Percentiles rank a stretch among this genome's conserved stretches.
Conservation (phyloP, 2,113 vertebrate species). For the Cardinalis cardinalis region DNA sequence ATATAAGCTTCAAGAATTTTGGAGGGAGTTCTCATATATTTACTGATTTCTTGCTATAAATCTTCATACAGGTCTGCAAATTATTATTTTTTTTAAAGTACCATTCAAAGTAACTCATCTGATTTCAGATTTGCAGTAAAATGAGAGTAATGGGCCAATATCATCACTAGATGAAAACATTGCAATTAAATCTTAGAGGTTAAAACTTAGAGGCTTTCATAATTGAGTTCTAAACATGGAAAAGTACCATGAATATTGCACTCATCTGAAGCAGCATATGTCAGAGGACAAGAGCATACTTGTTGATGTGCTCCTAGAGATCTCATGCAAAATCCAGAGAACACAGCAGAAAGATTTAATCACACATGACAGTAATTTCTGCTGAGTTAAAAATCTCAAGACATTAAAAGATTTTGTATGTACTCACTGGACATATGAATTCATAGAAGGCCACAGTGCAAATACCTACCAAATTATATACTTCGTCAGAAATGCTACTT, state of each 20-base stretch:
- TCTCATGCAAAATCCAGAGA: neutral
- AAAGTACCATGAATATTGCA: neutral
- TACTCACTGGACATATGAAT: neutral
- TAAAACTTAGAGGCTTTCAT: neutral
- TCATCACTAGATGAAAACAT: neutral
- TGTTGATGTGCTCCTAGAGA: neutral
- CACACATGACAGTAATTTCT: neutral
- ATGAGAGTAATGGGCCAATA: neutral
- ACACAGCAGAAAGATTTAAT: neutral
- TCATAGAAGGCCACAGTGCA: neutral
- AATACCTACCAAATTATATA: constrained; percentile 56
- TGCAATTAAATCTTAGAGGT: neutral
- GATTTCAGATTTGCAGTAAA: neutral
- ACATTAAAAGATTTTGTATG: neutral
- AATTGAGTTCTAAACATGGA: neutral
- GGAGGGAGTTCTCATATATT: neutral
- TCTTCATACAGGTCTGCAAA: neutral
- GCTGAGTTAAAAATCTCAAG: neutral
- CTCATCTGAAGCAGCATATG: neutral
- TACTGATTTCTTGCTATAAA: neutral
- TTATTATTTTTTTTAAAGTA: neutral
- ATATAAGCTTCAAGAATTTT: neutral
- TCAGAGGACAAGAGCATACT: neutral
- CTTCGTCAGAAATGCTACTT: constrained; percentile 63
- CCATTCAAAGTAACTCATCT: neutral